Evolutionary conservation across 2,888 invertebrate species (phyloP).

Genomic region (Drosophila algonquin): DNA sequence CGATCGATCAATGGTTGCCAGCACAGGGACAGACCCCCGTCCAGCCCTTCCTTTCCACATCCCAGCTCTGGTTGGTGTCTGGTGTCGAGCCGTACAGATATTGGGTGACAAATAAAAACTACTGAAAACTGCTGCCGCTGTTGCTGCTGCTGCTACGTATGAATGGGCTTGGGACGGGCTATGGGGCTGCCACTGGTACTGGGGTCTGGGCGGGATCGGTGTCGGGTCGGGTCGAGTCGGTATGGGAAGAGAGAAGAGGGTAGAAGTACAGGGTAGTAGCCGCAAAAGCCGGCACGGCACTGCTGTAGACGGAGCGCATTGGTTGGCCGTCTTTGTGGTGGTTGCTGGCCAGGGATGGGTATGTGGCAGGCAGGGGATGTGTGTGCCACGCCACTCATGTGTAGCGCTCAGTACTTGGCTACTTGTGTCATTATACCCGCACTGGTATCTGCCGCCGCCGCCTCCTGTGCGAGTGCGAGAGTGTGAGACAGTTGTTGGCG

Average conservation of each 20-base stretch:
- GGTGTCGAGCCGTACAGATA: constrained; percentile 81
- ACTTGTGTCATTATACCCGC: constrained; percentile 60
- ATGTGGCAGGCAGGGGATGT: constrained; percentile 13
- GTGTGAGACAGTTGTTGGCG: constrained; percentile 39
- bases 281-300: constrained; percentile 73
- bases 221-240: not conserved
- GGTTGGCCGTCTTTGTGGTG: constrained; percentile 61
- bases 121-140: constrained; percentile 73
- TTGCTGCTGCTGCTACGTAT: constrained; percentile 64
- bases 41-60: constrained; percentile 3
- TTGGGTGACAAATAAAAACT: constrained; percentile 83
- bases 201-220: constrained; percentile 45
- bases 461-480: constrained; percentile 16
- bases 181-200: constrained; percentile 26
- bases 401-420: constrained; percentile 46
- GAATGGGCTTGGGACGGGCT: constrained; percentile 62
- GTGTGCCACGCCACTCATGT: constrained; percentile 68
- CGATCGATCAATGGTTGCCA: constrained; percentile 74
- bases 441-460: constrained; percentile 15
- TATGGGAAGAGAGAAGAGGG: constrained; percentile 12
- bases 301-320: constrained; percentile 68
- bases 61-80: constrained; percentile 60
- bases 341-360: constrained; percentile 42
- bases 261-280: constrained; percentile 49
- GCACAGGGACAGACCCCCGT: constrained; percentile 4